phyloP scores from a whole-genome alignment of 1,140 invertebrate species.

The Brachionus plicatilis region DNA sequence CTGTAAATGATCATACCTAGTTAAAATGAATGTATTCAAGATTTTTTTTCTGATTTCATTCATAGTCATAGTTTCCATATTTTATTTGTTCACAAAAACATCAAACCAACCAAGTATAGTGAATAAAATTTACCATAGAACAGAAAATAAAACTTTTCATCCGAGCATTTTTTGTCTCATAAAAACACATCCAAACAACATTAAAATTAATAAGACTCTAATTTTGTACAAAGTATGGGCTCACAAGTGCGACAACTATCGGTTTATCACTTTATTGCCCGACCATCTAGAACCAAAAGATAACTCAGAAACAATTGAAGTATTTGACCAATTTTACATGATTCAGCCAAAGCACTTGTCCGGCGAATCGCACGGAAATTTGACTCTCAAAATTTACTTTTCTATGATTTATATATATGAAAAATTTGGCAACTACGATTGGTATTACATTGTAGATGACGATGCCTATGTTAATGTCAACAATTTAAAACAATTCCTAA shows the following conservation, averaged over 20 bases:
- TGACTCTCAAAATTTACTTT: background rate
- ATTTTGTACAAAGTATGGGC: background rate
- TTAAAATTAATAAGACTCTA: slow-evolving; percentile 2
- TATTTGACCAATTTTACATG: background rate
- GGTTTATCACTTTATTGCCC: background rate
- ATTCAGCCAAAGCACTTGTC: background rate
- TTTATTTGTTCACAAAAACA: background rate
- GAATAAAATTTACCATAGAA: background rate
- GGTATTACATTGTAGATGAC: slow-evolving; percentile 90
- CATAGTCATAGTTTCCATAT: background rate
- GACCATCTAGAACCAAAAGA: background rate
- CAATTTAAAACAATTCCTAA: slow-evolving; percentile 54
- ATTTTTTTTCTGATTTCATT: background rate
- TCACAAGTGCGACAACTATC: background rate
- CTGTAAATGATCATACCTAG: background rate
- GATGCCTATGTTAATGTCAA: slow-evolving; percentile 70
- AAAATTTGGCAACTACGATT: slow-evolving; percentile 61
- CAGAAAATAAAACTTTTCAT: background rate
- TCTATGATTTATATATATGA: slow-evolving; percentile 56
- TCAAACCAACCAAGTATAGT: background rate
- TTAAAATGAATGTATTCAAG: background rate
- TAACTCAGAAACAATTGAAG: background rate
- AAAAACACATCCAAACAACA: background rate
- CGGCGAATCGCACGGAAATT: background rate
- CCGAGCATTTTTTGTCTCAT: background rate